Base-by-base conservation (phyloP, 2,888 invertebrate genomes). In the Exephanes ischioxanthus region DNA sequence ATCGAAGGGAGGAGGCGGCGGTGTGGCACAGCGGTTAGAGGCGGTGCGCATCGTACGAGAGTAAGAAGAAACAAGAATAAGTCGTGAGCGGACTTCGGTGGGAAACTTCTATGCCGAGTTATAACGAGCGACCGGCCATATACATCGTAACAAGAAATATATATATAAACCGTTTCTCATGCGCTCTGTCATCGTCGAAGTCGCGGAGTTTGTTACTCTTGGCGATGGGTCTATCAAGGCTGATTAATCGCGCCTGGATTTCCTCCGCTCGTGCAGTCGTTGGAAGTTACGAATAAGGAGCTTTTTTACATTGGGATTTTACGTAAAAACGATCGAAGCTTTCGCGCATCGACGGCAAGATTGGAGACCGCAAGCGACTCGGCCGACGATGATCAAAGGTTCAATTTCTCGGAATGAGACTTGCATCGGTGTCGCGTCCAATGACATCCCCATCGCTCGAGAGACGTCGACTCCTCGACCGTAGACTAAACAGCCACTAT, bases 1-100 rank as follows among this genome's bases (percentile, higher is more conserved):
- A 94, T 94, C 93, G 92, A 93, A 92, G 91, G 88, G 83, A 86
- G 87, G 86, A 80, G 88, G 89, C 86, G 82, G 45, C 30, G 70
- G 71, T 72, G 86, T 80, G 87, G 81, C 77, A 83, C 83, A 73
- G 75, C 63, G 68, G 81, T 45, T 73, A 19, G 67, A 71, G 51
- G 45, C 67, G 68, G 41, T 73, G 58, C 75, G 73, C 78, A 78
- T 66, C 55, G 73, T 63, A 41, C 11, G 41, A 79, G 78, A 84
- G 76, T 72, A 61, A 73, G 67, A 83, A 79, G 72, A 79, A 76
- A 68, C 67, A 66, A 72, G 82, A 87, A 86, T 77, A 87, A 88
- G 87, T 88, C 87, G 87, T 88, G 88, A 87, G 86, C 81, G 84
- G 67, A 84, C 86, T 88, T 30, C 79, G 81, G 81, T 78, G 82